These are phyloP conservation scores for Leptogaster cylindrica DNA, from an alignment of 2,888 invertebrate genomes.

Conservation along the genomic window DNA sequence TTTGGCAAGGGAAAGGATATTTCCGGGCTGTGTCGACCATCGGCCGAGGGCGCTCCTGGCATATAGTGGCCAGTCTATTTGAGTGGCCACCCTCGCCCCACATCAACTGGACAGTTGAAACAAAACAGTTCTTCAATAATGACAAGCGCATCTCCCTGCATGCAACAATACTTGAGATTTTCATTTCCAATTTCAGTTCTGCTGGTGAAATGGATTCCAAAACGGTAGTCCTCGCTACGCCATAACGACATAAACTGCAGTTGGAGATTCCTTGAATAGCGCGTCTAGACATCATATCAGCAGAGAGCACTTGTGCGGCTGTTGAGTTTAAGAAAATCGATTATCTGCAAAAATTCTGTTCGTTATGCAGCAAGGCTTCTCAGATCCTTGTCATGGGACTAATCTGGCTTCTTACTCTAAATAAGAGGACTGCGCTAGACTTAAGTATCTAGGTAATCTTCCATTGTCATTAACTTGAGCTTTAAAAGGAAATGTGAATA, in stretches of 20 bases:
- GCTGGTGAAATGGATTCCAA: neutral
- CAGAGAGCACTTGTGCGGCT: slow-evolving; percentile 5
- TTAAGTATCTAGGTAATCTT: neutral
- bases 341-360: slow-evolving; percentile 12
- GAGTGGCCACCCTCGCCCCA: neutral
- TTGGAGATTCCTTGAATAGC: neutral
- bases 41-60: neutral
- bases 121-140: slow-evolving; percentile 2
- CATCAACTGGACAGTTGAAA: no score
- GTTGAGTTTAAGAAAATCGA: slow-evolving; percentile 5
- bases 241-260: neutral
- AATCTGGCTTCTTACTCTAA: neutral
- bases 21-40: neutral
- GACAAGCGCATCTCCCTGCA: neutral
- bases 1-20: neutral
- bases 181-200: slow-evolving; percentile 5
- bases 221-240: neutral
- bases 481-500: no score
- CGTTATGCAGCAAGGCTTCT: neutral
- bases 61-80: neutral
- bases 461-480: neutral
- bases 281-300: slow-evolving; percentile 5
- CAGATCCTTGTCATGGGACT: neutral
- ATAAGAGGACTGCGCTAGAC: neutral
- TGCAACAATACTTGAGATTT: slow-evolving; percentile 12